Evolutionary conservation across 2,113 vertebrate genomes (phyloP), one percentile per base, ranked within the genome.

Genomic region (human): DNA sequence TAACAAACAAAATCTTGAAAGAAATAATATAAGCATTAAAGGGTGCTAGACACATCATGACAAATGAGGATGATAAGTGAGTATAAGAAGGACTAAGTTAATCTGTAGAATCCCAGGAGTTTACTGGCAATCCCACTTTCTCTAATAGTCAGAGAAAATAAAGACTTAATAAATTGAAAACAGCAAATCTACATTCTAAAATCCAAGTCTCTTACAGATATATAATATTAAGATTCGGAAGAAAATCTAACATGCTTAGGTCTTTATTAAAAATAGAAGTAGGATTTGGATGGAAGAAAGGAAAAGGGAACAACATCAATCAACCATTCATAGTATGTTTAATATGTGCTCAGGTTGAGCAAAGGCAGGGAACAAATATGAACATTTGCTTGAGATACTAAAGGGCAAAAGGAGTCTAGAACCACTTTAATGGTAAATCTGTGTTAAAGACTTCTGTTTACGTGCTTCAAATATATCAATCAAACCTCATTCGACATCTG

Each of bases 91-190:
- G 35, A n/a, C 86, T 66, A 93, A 81, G 57, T 20, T 61, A 93
- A 73, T 78, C 35, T 91, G 40, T 79, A 43, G 78, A 88, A 89
- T 93, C 55, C n/a, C 70, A 59, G 32, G 5, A 86, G 25, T 73
- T 90, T 88, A 79, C 35, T 80, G 27, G 38, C 8, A 92, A 61
- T 92, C 32, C 23, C 9, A 52, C 32, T 86, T 85, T 75, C 22
- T 72, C 23, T 59, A 45, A 38, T 25, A 92, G 30, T 27, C 50
- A 94, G 40, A 50, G 48, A 93, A 93, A 95, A 48, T 13, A 70
- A 83, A 70, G 25, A 81, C 25, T 20, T 82, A 81, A 79, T 96
- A 83, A 61, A 38, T n/a, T 79, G 38, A 97, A 93, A 87, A 61
- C n/a, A 30, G 55, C 45, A 90, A 81, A 86, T 86, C 20, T 40